Conservation (phyloP, 2,888 invertebrate genomes). For the Luperina testacea region DNA sequence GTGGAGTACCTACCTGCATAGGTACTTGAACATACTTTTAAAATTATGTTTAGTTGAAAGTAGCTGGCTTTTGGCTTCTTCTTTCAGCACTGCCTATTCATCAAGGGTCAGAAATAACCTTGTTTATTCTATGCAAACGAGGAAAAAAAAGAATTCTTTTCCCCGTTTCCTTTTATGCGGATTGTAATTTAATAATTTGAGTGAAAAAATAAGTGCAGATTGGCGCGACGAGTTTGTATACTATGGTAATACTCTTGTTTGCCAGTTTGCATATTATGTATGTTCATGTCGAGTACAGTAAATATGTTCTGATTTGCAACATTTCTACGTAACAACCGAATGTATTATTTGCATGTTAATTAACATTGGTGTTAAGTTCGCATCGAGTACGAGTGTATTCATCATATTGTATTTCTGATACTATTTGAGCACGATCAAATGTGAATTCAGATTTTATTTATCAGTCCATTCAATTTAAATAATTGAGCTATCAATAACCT, state of each 20-base stretch:
- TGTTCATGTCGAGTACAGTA: slow-evolving; percentile 38
- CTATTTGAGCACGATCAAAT: slow-evolving; percentile 28
- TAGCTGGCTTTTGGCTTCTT: neutral
- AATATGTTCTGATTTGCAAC: slow-evolving; percentile 54
- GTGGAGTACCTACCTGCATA: neutral
- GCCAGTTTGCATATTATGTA: slow-evolving; percentile 40
- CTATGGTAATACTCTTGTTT: slow-evolving; percentile 52
- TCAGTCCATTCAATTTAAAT: slow-evolving; percentile 29
- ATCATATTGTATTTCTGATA: slow-evolving; percentile 39
- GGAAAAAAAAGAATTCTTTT: slow-evolving; percentile 3
- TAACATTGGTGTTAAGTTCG: slow-evolving; percentile 45
- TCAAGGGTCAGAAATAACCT: slow-evolving; percentile 29
- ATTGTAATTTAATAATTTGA: slow-evolving; percentile 48
- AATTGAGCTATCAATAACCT: slow-evolving; percentile 21
- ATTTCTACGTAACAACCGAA: slow-evolving; percentile 44
- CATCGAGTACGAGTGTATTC: slow-evolving; percentile 22
- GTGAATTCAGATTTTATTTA: slow-evolving; percentile 33
- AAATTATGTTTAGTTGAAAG: slow-evolving; percentile 11
- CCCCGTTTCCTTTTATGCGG: slow-evolving; percentile 22
- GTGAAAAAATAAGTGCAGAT: slow-evolving; percentile 18
- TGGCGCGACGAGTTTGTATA: slow-evolving; percentile 15
- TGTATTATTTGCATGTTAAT: slow-evolving; percentile 61
- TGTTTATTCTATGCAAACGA: slow-evolving; percentile 23
- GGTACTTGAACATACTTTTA: neutral
- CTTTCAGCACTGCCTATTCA: slow-evolving; percentile 26